A percentile compares a stretch with the other conserved stretches of the same genome.
These are phyloP conservation scores for Delphinapterus leucas DNA, from an alignment of 2,113 vertebrate species.

Conservation along the genomic window DNA sequence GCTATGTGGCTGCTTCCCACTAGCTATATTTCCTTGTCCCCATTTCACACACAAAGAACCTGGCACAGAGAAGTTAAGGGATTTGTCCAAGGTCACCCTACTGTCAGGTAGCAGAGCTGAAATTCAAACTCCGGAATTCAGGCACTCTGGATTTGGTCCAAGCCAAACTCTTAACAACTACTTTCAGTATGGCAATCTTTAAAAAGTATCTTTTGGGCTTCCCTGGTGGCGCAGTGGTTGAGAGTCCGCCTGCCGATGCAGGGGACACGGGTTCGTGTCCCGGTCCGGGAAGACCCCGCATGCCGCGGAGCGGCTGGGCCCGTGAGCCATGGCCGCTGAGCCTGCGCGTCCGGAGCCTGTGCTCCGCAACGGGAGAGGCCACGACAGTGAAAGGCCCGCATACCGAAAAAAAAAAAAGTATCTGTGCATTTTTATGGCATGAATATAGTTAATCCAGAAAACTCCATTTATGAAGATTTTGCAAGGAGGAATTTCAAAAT, in stretches of 20 bases:
- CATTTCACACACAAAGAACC: not conserved
- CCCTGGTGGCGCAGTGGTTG: no score
- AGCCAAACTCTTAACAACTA: not conserved
- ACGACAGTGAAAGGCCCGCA: no score
- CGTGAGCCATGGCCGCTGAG: no score
- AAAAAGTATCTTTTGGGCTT: not conserved
- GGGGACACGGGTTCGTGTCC: no score
- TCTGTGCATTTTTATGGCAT: not conserved
- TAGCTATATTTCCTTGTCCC: not conserved
- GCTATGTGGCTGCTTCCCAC: no score
- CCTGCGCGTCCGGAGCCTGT: no score
- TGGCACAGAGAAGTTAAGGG: not conserved
- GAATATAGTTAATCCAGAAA: not conserved
- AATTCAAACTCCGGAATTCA: not conserved
- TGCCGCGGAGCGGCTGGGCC: no score
- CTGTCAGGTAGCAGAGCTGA: not conserved
- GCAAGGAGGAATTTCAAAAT: constrained; percentile 25
- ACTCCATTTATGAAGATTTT: not conserved
- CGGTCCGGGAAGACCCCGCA: no score
- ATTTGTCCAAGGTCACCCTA: not conserved
- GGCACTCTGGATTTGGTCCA: not conserved
- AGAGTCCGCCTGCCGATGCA: no score
- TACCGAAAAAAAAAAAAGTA: not conserved
- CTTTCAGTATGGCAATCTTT: not conserved
- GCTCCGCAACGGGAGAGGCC: no score